Evolutionary conservation across 2,888 invertebrate species (phyloP), one percentile per base, ranked within the genome.

Genomic region (Emmelina monodactyla): DNA sequence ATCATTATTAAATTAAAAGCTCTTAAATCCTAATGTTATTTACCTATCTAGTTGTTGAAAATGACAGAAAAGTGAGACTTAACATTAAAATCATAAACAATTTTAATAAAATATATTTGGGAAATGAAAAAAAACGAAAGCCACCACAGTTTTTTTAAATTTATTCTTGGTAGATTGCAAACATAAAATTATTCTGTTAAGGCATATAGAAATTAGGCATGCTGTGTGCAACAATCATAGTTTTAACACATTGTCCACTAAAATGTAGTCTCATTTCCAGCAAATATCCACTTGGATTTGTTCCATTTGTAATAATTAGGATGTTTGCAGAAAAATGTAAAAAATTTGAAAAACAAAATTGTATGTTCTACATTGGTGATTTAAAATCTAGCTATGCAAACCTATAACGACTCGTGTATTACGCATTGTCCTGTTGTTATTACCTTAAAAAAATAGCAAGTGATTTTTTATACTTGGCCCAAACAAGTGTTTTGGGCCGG

Each of bases 31-130:
- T 38, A 37, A 37, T 35, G 35, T 37, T 39, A 34, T 15, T 33
- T 38, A 35, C 36, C 36, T 39, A 39, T 44, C 44, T 50, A 47
- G 40, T 60, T 61, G 59, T 62, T 62, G 50, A 60, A 49, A 7
- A 58, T 64, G 65, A 65, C 64, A 58, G 46, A 45, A 54, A 59
- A 67, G 68, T 67, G 67, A 69, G 64, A 67, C 45, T 50, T 40
- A 39, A 42, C 45, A 44, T 45, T 43, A 42, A 45, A 48, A 49
- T n/a, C n/a, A n/a, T n/a, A n/a, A n/a, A n/a, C n/a, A n/a, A n/a
- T n/a, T n/a, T n/a, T n/a, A n/a, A n/a, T n/a, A n/a, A n/a, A n/a
- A n/a, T n/a, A n/a, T n/a, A n/a, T n/a, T n/a, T n/a, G n/a, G n/a
- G n/a, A n/a, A n/a, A n/a, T n/a, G n/a, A n/a, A n/a, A n/a, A n/a